Percentiles rank a stretch among this genome's conserved stretches.
Conservation (phyloP, 2,888 invertebrate species). For the Agrochola lota region DNA sequence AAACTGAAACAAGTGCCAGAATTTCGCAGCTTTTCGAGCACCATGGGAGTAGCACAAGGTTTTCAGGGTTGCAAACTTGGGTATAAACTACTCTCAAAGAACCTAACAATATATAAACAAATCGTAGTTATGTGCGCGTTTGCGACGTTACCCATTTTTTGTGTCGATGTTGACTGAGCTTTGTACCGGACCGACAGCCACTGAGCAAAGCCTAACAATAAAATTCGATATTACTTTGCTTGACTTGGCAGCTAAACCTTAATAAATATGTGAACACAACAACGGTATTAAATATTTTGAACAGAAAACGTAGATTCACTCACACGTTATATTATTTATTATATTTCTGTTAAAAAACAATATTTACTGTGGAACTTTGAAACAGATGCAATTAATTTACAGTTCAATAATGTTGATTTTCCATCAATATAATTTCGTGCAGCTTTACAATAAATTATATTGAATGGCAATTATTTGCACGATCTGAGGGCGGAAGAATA, state of each 20-base stretch:
- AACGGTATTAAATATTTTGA: neutral
- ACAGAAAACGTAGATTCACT: neutral
- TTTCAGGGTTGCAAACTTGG: too few relatives aligned
- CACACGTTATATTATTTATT: too few relatives aligned
- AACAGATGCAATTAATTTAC: constrained; percentile 8
- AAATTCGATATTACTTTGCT: neutral
- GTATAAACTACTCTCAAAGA: too few relatives aligned
- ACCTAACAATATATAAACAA: too few relatives aligned
- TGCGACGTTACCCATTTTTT: too few relatives aligned
- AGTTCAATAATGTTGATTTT: neutral
- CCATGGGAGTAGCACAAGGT: too few relatives aligned
- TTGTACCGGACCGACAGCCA: neutral
- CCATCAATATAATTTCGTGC: neutral
- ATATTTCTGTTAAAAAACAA: neutral
- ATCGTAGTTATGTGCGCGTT: too few relatives aligned
- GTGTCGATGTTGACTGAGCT: too few relatives aligned
- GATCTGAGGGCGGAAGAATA: neutral
- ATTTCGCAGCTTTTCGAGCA: too few relatives aligned
- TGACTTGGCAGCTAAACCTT: neutral
- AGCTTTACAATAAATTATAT: constrained; percentile 3
- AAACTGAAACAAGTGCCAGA: too few relatives aligned
- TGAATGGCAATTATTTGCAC: constrained; percentile 25
- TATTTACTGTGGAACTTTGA: neutral
- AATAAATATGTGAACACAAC: neutral
- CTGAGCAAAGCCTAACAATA: neutral